phyloP scores from a whole-genome alignment of 2,888 invertebrate genomes.

The Pelosia muscerda region DNA sequence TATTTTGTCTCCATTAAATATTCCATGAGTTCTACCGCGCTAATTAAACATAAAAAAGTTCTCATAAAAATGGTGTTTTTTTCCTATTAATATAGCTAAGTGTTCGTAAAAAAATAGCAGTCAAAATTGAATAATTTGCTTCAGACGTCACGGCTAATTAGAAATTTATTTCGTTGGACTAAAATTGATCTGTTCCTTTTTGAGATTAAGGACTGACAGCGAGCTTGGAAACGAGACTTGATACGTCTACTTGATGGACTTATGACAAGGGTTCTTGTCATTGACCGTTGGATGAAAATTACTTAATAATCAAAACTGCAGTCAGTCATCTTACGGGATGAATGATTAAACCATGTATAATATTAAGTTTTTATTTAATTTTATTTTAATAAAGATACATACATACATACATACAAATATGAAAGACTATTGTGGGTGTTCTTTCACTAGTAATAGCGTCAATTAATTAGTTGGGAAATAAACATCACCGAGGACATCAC shows the following conservation, averaged over 20 bases:
- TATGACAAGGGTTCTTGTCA: constrained; percentile 3
- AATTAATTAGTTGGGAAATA: no score
- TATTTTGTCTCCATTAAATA: neutral
- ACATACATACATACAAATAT: no score
- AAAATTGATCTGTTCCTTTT: neutral
- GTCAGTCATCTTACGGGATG: neutral
- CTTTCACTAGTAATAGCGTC: neutral
- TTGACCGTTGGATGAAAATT: neutral
- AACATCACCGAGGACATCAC: no score
- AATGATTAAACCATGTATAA: neutral
- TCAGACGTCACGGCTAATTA: neutral
- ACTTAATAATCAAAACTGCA: neutral
- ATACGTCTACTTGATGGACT: neutral
- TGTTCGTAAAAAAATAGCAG: no score
- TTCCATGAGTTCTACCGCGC: neutral
- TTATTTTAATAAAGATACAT: no score
- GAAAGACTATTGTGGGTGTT: neutral
- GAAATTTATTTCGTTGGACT: neutral
- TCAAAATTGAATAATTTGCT: neutral
- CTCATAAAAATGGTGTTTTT: neutral
- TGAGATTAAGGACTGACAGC: neutral
- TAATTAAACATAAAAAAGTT: neutral
- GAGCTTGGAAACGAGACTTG: neutral
- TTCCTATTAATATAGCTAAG: no score
- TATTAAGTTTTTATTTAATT: no score